Evolutionary conservation across 92 coral and sea anemone genomes (phyloP), one percentile per base, ranked within the genome.

Genomic region (Epizoanthus scotinus): DNA sequence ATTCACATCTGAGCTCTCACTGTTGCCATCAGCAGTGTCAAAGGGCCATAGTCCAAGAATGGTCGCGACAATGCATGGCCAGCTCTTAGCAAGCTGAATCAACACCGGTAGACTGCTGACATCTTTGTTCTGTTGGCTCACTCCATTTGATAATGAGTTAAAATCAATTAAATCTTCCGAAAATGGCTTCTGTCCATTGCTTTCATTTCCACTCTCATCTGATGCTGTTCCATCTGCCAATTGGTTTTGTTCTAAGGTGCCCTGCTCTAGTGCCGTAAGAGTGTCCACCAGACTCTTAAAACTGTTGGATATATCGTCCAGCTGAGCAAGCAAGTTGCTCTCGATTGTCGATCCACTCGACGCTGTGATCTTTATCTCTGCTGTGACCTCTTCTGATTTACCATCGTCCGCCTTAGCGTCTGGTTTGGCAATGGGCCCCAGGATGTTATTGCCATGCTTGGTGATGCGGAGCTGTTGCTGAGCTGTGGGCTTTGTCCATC

Each of bases 51-150:
- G 69, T 38, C 98, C 98, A 55, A 94, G 82, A 38, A 94, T 28
- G 25, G 91, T 89, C 15, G 94, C 88, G 6, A 91, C 95, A 36
- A 94, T 92, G 22, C 90, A 89, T 0, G 93, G 93, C 98, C 98
- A 94, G 83, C 80, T 86, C 67, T 91, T 91, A 0, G 93, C 87
- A 15, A 94, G 88, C 54, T 94, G 98, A 24, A 91, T 77, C 82
- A 94, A 67, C 24, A 94, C 87, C 0, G 98, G 98, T 12, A 89
- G 84, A 36, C 65, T 38, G 26, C 67, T 59, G 13, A 44, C n/a
- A 22, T 75, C 67, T 9, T 59, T 75, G 19, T 8, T n/a, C 22
- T 38, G 73, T 9, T 19, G 31, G 66, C 57, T 84, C 66, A 68
- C 59, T 44, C 60, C 63, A 71, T 77, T 58, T 17, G 64, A 7